A percentile compares a stretch with the other conserved stretches of the same genome.
Evolutionary conservation across 2,888 invertebrate species (phyloP).

Genomic region (Laspeyria flexula): DNA sequence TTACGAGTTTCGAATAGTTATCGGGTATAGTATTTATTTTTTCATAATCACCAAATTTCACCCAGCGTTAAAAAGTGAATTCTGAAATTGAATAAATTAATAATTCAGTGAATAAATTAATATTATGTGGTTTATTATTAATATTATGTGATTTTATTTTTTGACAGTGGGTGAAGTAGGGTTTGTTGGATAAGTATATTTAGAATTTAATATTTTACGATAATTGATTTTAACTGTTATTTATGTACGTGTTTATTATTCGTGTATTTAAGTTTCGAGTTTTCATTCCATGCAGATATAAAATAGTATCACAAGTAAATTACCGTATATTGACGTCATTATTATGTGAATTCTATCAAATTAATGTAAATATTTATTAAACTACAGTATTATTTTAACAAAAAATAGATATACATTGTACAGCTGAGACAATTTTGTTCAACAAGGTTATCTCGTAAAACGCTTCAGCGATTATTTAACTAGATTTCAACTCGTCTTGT

Average conservation of each 20-base stretch:
- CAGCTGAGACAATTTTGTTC: not conserved
- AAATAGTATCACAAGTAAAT: no score
- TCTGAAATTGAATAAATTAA: not conserved
- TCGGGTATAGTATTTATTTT: slow-evolving; percentile 37
- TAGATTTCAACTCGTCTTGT: slow-evolving; percentile 2
- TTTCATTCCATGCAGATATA: no score
- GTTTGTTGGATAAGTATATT: slow-evolving; percentile 13
- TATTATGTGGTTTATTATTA: not conserved
- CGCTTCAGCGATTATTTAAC: slow-evolving; percentile 6
- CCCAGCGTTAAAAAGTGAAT: slow-evolving; percentile 12
- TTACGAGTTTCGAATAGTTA: slow-evolving; percentile 21
- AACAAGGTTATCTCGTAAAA: slow-evolving; percentile 2
- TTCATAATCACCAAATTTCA: slow-evolving; percentile 29
- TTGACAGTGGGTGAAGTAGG: slow-evolving; percentile 38
- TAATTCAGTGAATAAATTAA: not conserved
- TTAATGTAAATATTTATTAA: not conserved
- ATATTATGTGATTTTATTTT: slow-evolving; percentile 4
- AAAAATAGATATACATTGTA: not conserved
- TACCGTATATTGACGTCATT: no score
- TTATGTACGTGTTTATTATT: not conserved
- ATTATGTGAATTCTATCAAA: no score
- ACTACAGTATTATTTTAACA: not conserved
- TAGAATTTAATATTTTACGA: not conserved
- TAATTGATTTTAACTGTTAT: not conserved
- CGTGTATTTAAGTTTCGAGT: no score